Evolutionary conservation across 2,888 invertebrate species (phyloP), one percentile per base, ranked within the genome.

Genomic region (Lithophane socia): DNA sequence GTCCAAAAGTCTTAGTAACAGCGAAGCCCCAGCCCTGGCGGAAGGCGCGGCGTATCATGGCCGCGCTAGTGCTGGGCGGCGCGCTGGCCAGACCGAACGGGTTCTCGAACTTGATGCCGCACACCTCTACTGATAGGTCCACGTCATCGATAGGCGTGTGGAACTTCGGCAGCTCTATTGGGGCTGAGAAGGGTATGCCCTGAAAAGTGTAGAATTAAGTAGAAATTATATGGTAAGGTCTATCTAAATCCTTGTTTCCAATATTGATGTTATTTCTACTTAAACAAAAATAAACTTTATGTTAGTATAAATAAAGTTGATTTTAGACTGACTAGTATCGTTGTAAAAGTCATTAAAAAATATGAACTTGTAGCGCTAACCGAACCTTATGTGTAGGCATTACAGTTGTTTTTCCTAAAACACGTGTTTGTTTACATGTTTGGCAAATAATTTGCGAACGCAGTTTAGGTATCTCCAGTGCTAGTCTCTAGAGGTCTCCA

Each of bases 41-140:
- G 93, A 99, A 99, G 24, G 98, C 98, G 82, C 99, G 97, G 8
- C 99, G 97, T 68, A 99, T 99, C 99, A 99, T 99, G 0, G 99
- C 98, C 5, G 98, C 97, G 77, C 98, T 98, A 2, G 99, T 99
- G 10, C 99, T 99, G 5, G 99, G 99, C 1, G 99, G 99, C 0
- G 99, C 99, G 73, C 99, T 99, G 4, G 99, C 99, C 81, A 99
- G 95, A 0, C 99, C 99, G 92, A 99, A 99, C 0, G 99, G 99
- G 96, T 99, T 99, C 94, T 98, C 98, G 92, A 99, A 99, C 92
- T 97, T 98, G 7, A 99, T 97, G 0, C 99, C 99, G 93, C 99
- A 99, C 91, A 99, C 97, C 89, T 99, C 98, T 18, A 99, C 98
- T 0, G 99, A 99, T 3, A 99, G 96, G 92, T 99, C 99, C 0